Percentiles rank a stretch among this genome's conserved stretches.
phyloP scores from a whole-genome alignment of 2,888 invertebrate species.

The Lithophane ornitopus region DNA sequence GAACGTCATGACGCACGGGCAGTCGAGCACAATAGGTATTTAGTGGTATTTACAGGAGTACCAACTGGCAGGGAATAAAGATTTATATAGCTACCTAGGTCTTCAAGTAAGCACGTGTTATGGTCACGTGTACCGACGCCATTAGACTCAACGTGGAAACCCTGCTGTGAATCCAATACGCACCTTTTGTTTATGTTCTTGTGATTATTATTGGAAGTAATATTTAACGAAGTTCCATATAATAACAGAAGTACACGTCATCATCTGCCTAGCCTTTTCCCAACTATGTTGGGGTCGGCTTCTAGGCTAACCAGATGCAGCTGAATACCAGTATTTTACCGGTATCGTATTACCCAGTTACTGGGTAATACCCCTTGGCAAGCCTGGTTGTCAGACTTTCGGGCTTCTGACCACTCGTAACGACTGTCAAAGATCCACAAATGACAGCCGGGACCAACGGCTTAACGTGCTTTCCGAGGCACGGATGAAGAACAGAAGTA shows the following conservation, averaged over 20 bases:
- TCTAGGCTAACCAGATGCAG: no score
- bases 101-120: slow-evolving; percentile 39
- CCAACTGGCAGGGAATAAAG: slow-evolving; percentile 3
- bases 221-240: slow-evolving; percentile 15
- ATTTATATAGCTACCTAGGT: slow-evolving; percentile 24
- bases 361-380: no score
- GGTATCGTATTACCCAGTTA: no score
- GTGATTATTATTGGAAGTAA: slow-evolving; percentile 21
- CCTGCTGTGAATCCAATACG: slow-evolving; percentile 38
- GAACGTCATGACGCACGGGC: slow-evolving; percentile 5
- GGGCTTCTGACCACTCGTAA: no score
- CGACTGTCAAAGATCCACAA: no score
- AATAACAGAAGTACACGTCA: not conserved
- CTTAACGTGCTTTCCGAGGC: no score
- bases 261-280: no score
- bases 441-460: no score
- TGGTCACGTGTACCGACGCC: slow-evolving; percentile 49
- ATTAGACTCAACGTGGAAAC: slow-evolving; percentile 52
- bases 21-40: slow-evolving; percentile 20
- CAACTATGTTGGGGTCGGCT: no score
- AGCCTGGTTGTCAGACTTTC: no score
- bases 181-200: slow-evolving; percentile 22
- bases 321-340: no score
- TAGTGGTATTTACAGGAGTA: slow-evolving; percentile 29
- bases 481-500: no score